Conservation (phyloP, 2,113 vertebrate species). For the Theropithecus gelada region DNA sequence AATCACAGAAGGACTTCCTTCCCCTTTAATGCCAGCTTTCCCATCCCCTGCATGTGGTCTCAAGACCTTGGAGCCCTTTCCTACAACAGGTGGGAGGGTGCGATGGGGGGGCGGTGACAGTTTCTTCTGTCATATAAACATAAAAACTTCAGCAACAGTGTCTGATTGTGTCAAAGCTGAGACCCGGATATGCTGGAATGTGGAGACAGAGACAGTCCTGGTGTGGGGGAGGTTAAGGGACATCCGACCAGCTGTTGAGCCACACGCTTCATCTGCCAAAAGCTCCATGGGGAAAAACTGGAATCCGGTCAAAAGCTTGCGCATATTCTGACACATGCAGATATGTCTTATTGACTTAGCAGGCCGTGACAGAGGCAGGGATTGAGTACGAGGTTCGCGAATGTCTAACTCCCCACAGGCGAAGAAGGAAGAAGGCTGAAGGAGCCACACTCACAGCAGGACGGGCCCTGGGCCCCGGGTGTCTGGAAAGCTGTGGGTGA, state of each 20-base stretch:
- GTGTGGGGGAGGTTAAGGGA: neutral
- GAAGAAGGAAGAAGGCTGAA: neutral
- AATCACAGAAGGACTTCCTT: too few relatives aligned
- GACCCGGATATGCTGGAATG: neutral
- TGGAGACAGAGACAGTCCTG: neutral
- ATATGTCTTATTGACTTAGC: neutral
- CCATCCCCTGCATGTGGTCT: neutral
- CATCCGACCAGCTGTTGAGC: rapidly evolving
- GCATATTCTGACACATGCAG: neutral
- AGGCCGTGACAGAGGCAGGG: neutral
- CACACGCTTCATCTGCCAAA: neutral
- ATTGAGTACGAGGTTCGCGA: rapidly evolving
- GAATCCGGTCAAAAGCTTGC: neutral
- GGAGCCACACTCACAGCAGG: neutral
- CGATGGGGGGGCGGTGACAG: rapidly evolving
- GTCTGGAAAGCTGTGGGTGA: neutral
- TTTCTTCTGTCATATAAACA: neutral
- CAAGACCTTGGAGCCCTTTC: neutral
- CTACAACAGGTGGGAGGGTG: neutral
- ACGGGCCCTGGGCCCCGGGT: neutral
- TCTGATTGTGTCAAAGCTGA: neutral
- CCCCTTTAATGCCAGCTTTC: neutral
- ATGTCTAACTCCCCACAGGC: neutral
- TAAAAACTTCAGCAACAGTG: neutral
- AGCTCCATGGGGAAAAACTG: neutral